A percentile compares a stretch with the other conserved stretches of the same genome.
Conservation (phyloP, 2,888 invertebrate species). For the Polia nebulosa region DNA sequence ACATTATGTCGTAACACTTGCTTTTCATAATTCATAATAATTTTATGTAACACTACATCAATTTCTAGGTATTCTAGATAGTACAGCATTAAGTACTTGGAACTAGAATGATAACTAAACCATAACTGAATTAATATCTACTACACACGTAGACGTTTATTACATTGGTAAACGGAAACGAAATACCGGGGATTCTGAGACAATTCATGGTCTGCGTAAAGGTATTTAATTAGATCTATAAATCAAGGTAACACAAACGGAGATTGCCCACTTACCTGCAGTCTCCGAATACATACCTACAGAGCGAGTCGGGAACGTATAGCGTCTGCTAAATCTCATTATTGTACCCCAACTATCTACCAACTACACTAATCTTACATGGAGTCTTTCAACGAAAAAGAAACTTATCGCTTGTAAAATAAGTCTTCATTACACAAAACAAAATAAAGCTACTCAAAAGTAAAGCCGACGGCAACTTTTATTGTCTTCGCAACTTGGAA, state of each 20-base stretch:
- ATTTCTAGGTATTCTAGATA: conserved; percentile 1
- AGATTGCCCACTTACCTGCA: conserved; percentile 76
- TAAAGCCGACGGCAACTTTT: conserved; percentile 83
- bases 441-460: conserved; percentile 84
- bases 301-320: conserved; percentile 35
- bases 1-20: no score
- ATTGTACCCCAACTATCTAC: conserved; percentile 43
- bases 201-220: conserved; percentile 83
- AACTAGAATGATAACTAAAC: conserved; percentile 27
- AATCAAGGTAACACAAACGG: conserved; percentile 79
- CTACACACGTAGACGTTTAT: conserved; percentile 54
- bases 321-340: conserved; percentile 53
- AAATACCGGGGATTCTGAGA: conserved; percentile 76
- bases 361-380: conserved; percentile 38
- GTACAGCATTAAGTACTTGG: background rate
- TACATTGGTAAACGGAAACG: conserved; percentile 67
- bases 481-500: conserved; percentile 88
- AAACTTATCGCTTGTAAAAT: conserved; percentile 77
- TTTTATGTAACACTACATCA: no score
- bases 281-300: conserved; percentile 66
- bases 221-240: conserved; percentile 86
- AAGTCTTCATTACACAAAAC: conserved; percentile 82
- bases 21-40: no score
- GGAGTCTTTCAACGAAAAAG: conserved; percentile 50
- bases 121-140: conserved; percentile 41